These are phyloP conservation scores for Drosophila albomicans DNA, from an alignment of 1,140 invertebrate species.

Conservation along the genomic window DNA sequence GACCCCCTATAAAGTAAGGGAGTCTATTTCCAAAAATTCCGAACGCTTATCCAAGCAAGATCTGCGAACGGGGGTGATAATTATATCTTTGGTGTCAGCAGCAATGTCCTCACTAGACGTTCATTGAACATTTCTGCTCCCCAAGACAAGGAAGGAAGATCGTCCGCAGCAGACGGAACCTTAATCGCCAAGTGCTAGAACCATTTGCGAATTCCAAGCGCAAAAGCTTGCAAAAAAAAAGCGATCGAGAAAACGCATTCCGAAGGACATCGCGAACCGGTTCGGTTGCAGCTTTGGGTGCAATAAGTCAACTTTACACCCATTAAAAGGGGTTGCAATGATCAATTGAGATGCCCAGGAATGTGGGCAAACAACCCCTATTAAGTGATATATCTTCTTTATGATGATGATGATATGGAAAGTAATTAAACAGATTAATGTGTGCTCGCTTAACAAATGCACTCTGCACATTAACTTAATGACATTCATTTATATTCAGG, in stretches of 20 bases:
- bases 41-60: conserved; percentile 43
- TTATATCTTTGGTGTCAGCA: conserved; percentile 78
- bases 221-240: conserved; percentile 6
- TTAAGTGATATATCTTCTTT: neutral
- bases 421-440: conserved; percentile 7
- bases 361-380: conserved; percentile 17
- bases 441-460: conserved; percentile 9
- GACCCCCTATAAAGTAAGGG: conserved; percentile 78
- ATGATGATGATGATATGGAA: neutral
- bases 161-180: neutral
- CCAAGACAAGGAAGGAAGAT: conserved; percentile 76
- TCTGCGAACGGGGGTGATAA: conserved; percentile 59
- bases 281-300: conserved; percentile 5
- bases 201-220: conserved; percentile 61
- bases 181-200: conserved; percentile 23
- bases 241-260: conserved; percentile 36
- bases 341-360: neutral
- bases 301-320: neutral
- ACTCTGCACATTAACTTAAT: conserved; percentile 46
- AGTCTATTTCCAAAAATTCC: conserved; percentile 74
- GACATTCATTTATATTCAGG: conserved; percentile 52
- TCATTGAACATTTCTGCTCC: conserved; percentile 80
- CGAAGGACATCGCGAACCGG: conserved; percentile 17
- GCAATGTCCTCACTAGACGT: conserved; percentile 78
- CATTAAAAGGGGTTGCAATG: neutral